Base-by-base conservation (phyloP, 2,797 vertebrate species). In the Acanthurus leucopareius region DNA sequence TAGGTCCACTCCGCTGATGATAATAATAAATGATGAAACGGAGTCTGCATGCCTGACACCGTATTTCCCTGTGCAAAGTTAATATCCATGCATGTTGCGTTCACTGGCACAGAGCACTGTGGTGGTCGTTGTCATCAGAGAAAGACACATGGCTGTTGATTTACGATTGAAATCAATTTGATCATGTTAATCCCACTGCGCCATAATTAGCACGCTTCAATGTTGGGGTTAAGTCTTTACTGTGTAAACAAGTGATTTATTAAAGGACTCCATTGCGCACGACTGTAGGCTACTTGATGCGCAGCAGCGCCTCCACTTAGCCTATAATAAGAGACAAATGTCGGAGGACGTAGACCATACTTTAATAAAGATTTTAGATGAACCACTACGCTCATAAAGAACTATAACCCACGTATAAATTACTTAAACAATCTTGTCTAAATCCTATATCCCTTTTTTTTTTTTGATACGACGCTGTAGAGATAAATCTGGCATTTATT, bases 121-220 rank as follows among this genome's bases (percentile, higher is more conserved):
- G 54, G 48, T 70, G 63, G 69, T 76, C 79, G 87, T 78, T 90
- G 78, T 79, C 42, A 77, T 69, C 10, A 71, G 35, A 69, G 40
- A 68, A 0, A 76, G 15, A 52, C 42, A 71, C 16, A 16, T 25
- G 49, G 42, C 25, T 67, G 22, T 79, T 53, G 20, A 62, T 86
- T 35, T 76, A 42, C 59, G 52, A 73, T 71, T 65, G n/a, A 63
- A 56, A 72, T 80, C 45, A 48, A 10, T 47, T 44, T 40, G 19
- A 35, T 35, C 35, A 53, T 20, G 54, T 48, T 0, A 2, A 42
- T 65, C 40, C 5, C 52, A 25, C 49, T 65, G 56, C 32, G 56
- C 1, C 19, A 10, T 60, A 42, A 28, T 17, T 52, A 13, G 5
- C 15, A 40, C 9, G 28, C 22, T 15, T 69, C 17, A 4, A 20